These are phyloP conservation scores for Heliconius hermathena DNA, from an alignment of 1,140 invertebrate species.

Conservation along the genomic window DNA sequence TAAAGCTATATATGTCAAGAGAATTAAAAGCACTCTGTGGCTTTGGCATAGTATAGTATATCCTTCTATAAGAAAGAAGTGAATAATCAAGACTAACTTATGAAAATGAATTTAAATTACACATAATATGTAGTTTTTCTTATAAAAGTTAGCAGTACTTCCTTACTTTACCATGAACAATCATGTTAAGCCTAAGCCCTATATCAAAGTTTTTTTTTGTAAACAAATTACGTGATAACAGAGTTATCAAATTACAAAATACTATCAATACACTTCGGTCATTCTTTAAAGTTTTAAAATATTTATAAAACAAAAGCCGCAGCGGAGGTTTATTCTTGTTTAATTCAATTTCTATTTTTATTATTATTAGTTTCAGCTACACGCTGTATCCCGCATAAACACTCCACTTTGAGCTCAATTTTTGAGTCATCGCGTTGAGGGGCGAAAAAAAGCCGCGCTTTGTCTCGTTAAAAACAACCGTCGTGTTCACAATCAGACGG, in stretches of 20 bases:
- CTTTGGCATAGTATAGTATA: conserved; percentile 32
- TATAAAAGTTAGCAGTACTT: conserved; percentile 8
- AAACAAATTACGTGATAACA: background rate
- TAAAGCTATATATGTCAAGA: conserved; percentile 35
- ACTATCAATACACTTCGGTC: background rate
- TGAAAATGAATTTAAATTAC: background rate
- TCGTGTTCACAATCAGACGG: no score
- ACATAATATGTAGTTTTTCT: background rate
- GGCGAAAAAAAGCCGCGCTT: no score
- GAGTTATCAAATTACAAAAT: conserved; percentile 1
- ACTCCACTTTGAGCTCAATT: no score
- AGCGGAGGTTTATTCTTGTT: background rate
- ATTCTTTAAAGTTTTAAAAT: background rate
- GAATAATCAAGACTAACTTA: background rate
- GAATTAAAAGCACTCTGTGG: conserved; percentile 36
- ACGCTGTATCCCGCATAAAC: no score
- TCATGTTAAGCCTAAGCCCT: conserved; percentile 6
- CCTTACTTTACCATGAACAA: conserved; percentile 15
- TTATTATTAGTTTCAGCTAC: conserved; percentile 5
- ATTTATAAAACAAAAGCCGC: background rate
- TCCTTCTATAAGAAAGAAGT: conserved; percentile 8
- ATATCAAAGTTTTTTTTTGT: conserved; percentile 5
- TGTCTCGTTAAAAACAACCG: no score
- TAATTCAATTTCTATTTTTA: background rate
- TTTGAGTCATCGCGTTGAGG: no score